These are phyloP conservation scores for Loxodonta africana DNA, from an alignment of 2,113 vertebrate genomes.

Conservation along the genomic window DNA sequence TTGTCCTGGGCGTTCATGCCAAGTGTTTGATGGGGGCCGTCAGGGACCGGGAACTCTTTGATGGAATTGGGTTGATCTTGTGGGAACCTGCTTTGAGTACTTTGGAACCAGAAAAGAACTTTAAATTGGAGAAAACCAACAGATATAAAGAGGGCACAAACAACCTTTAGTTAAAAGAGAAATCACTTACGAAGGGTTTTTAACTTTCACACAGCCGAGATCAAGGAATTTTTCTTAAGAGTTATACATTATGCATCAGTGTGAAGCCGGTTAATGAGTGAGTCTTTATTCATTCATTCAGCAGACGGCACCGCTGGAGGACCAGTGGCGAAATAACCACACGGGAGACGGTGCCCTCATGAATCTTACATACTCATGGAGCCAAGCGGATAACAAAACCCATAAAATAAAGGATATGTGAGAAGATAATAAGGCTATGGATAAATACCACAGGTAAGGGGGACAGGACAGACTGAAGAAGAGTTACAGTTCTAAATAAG, in stretches of 20 bases:
- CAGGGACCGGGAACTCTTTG: constrained; percentile 87
- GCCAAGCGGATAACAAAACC: too few species aligned
- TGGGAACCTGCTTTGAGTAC: constrained; percentile 86
- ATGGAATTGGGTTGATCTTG: constrained; percentile 85
- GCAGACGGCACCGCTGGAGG: accelerated
- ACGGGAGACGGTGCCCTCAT: accelerated
- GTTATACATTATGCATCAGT: accelerated
- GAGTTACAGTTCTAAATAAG: accelerated
- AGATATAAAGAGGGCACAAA: constrained; percentile 80
- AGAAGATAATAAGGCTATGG: too few species aligned
- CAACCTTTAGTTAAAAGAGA: constrained; percentile 74
- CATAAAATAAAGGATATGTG: accelerated
- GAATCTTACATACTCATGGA: accelerated
- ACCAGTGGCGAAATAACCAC: accelerated
- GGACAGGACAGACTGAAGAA: accelerated
- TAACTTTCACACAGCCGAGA: constrained; percentile 68
- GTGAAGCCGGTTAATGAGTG: accelerated
- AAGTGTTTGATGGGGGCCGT: constrained; percentile 74
- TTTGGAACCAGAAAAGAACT: constrained; percentile 89
- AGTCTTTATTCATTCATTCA: neutral
- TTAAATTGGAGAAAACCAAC: constrained; percentile 85
- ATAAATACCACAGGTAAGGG: accelerated
- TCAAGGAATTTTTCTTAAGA: neutral
- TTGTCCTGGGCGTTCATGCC: constrained; percentile 74
- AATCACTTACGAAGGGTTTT: constrained; percentile 74